These are phyloP conservation scores for Geophilus truncorum DNA, from an alignment of 2,888 invertebrate species.

Conservation along the genomic window DNA sequence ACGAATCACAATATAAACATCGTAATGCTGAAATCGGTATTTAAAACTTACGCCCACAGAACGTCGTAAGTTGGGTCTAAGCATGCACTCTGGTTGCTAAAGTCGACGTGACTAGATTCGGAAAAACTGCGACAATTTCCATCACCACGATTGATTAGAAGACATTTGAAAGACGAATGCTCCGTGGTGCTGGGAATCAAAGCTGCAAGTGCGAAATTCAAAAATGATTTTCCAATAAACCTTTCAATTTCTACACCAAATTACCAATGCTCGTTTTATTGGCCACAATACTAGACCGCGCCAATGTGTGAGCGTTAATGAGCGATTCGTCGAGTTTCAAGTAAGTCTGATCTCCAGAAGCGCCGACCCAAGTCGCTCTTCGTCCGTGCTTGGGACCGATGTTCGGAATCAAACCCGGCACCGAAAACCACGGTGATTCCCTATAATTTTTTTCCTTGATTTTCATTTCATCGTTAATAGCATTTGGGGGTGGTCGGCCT, in stretches of 20 bases:
- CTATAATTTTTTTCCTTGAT: constrained; percentile 38
- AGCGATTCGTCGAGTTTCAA: constrained; percentile 84
- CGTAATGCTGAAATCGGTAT: too few species aligned
- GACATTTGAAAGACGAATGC: constrained; percentile 71
- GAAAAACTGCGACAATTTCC: constrained; percentile 81
- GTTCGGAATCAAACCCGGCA: constrained; percentile 69
- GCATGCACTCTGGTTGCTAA: constrained; percentile 70
- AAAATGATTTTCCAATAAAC: not conserved
- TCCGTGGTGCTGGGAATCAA: constrained; percentile 75
- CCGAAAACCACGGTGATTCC: constrained; percentile 54
- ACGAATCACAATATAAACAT: too few species aligned
- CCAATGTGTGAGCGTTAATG: constrained; percentile 83
- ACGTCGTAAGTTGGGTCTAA: constrained; percentile 90
- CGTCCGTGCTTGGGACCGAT: constrained; percentile 80
- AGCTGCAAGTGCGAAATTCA: constrained; percentile 53
- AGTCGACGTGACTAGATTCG: constrained; percentile 75
- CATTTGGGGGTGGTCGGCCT: constrained; percentile 52
- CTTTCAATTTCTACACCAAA: constrained; percentile 40
- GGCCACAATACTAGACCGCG: constrained; percentile 82
- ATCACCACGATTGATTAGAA: constrained; percentile 83
- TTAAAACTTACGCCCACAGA: constrained; percentile 80
- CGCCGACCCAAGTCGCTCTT: constrained; percentile 87
- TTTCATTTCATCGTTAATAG: constrained; percentile 35
- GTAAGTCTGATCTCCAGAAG: constrained; percentile 94
- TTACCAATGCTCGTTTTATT: constrained; percentile 77